Conservation (phyloP, 2,888 invertebrate genomes). For the Athrips mouffetella region DNA sequence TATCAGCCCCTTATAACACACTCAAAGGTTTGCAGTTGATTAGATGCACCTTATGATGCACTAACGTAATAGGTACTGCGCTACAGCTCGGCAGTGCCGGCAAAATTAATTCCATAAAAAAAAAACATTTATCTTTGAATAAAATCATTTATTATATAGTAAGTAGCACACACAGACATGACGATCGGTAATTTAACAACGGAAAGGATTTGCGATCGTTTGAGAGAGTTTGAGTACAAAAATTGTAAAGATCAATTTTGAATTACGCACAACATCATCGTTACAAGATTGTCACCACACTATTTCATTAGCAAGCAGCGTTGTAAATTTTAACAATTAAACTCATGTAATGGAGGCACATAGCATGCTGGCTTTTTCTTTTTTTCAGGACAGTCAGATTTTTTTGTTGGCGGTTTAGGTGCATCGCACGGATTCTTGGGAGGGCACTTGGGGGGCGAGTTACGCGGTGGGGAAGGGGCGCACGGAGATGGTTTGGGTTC, state of each 20-base stretch:
- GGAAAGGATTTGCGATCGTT: not conserved
- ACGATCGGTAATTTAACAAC: too few relatives aligned
- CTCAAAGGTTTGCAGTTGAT: too few relatives aligned
- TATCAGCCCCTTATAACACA: too few relatives aligned
- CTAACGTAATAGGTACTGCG: too few relatives aligned
- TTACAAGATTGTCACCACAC: not conserved
- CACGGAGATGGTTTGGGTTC: not conserved
- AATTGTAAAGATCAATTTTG: not conserved
- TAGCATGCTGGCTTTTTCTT: not conserved
- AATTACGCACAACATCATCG: not conserved
- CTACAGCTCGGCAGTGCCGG: too few relatives aligned
- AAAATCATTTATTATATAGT: too few relatives aligned
- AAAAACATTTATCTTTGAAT: too few relatives aligned
- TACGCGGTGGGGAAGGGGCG: not conserved
- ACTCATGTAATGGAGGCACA: not conserved
- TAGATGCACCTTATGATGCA: too few relatives aligned
- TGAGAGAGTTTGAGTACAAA: not conserved
- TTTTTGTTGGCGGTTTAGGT: not conserved
- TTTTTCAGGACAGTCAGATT: not conserved
- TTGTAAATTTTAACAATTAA: too few relatives aligned
- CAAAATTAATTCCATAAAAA: too few relatives aligned
- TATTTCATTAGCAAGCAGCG: not conserved
- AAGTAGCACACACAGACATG: too few relatives aligned
- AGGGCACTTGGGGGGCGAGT: not conserved
- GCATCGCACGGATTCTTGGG: not conserved